Base-by-base conservation (phyloP, 2,797 vertebrate species). In the Fistularia commersonii region DNA sequence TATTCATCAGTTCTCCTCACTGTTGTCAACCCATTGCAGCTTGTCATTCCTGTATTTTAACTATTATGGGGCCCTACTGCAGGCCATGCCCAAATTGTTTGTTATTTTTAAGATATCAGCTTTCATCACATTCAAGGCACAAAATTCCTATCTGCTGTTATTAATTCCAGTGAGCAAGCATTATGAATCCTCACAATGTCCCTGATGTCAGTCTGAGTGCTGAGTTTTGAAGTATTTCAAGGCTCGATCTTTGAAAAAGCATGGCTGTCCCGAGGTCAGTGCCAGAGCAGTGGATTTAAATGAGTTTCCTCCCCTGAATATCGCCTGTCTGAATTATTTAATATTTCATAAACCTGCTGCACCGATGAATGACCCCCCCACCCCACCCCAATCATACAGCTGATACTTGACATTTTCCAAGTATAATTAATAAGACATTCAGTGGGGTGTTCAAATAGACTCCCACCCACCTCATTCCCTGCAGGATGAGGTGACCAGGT, bases 321-420 rank as follows among this genome's bases (percentile, higher is more conserved):
- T 48, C 31, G n/a, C 42, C 41, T n/a, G n/a, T 37, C 49, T 82
- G 73, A 81, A 82, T 81, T 58, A 81, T 84, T 82, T 66, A 84
- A 42, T 56, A 64, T 66, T 73, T 74, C 69, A 66, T 11, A 41
- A 11, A 11, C 23, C 14, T 45, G 11, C 45, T 32, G 36, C 32
- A 44, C 53, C 10, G 10, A 1, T 2, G 39, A 10, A 48, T 10
- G 45, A 61, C 54, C 1, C 1, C 61, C 62, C 23, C 23, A 4
- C 23, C 4, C 23, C 2, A 23, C 4, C 23, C 4, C 23, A 23
- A 23, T 23, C 23, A 23, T 23, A 23, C 23, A 23, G 23, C 23
- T 23, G 43, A 60, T 49, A 14, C 41, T 11, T 38, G 39, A 49
- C 66, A 53, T 53, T 64, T 68, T 56, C 42, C 14, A 41, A 61